These are phyloP conservation scores for Phaethon lepturus DNA, from an alignment of 2,113 vertebrate species.

Conservation along the genomic window DNA sequence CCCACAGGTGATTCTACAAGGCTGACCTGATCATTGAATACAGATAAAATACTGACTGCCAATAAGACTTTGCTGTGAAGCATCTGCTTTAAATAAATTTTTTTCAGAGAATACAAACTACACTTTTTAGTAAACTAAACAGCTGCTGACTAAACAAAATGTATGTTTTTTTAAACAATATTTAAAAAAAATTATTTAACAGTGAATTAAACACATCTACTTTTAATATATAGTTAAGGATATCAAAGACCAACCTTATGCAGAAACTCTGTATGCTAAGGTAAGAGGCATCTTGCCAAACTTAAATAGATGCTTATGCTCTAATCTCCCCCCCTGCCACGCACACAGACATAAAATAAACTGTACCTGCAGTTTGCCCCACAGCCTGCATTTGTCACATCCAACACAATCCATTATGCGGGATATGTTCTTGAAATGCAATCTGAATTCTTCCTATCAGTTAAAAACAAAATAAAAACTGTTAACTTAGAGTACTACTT, in stretches of 20 bases:
- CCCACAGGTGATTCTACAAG: not conserved
- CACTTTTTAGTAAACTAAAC: not conserved
- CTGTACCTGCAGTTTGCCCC: slow-evolving; percentile 94
- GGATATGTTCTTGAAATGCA: slow-evolving; percentile 98
- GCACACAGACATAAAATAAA: not conserved
- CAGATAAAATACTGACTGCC: not conserved
- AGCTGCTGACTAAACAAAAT: not conserved
- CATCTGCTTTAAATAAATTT: not conserved
- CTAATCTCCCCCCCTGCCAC: not conserved
- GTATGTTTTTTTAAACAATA: not conserved
- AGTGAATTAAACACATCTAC: not conserved
- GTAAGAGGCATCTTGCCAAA: not conserved
- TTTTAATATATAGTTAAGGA: not conserved
- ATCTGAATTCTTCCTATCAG: slow-evolving; percentile 90
- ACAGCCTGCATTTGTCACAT: slow-evolving; percentile 95
- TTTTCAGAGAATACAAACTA: not conserved
- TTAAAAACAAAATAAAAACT: not conserved
- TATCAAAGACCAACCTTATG: not conserved
- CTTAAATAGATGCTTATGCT: not conserved
- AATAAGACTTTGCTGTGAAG: not conserved
- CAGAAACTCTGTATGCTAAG: not conserved
- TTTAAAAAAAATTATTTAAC: not conserved
- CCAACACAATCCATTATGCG: slow-evolving; percentile 98
- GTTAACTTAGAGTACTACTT: not conserved
- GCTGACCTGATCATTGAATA: not conserved